A percentile compares a stretch with the other conserved stretches of the same genome.
These are phyloP conservation scores for Cynopterus sphinx DNA, from an alignment of 2,797 vertebrate species.

Conservation along the genomic window DNA sequence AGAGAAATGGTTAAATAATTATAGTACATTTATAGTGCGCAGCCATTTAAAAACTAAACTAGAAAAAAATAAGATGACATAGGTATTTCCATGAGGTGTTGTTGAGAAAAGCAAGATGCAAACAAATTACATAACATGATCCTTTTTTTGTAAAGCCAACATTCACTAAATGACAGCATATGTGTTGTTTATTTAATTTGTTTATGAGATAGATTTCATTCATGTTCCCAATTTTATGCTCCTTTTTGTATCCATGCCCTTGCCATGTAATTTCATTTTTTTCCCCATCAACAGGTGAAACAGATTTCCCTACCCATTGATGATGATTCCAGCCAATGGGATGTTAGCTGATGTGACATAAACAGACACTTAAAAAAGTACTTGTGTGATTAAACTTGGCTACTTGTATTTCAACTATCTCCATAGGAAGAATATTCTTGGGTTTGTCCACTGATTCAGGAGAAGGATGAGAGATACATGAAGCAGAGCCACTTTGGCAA, in stretches of 20 bases:
- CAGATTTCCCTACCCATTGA: neutral
- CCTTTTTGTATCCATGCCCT: neutral
- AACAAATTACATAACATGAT: neutral
- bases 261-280: constrained; percentile 8
- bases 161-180: constrained; percentile 5
- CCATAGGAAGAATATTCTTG: neutral
- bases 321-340: neutral
- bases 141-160: neutral
- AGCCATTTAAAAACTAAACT: constrained; percentile 25
- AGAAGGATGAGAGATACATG: neutral
- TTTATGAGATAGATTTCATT: neutral
- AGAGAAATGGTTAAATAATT: constrained; percentile 21
- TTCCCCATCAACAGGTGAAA: constrained; percentile 19
- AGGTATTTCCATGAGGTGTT: neutral
- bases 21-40: neutral
- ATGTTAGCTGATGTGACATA: neutral
- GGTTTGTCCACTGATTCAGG: neutral
- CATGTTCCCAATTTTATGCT: neutral
- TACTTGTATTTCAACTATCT: neutral
- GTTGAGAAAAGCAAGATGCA: neutral
- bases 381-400: neutral
- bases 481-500: neutral
- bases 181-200: neutral
- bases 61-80: constrained; percentile 6
- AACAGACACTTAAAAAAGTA: neutral